Evolutionary conservation across 2,888 invertebrate species (phyloP), one percentile per base, ranked within the genome.

Genomic region (Bugulina stolonifera): DNA sequence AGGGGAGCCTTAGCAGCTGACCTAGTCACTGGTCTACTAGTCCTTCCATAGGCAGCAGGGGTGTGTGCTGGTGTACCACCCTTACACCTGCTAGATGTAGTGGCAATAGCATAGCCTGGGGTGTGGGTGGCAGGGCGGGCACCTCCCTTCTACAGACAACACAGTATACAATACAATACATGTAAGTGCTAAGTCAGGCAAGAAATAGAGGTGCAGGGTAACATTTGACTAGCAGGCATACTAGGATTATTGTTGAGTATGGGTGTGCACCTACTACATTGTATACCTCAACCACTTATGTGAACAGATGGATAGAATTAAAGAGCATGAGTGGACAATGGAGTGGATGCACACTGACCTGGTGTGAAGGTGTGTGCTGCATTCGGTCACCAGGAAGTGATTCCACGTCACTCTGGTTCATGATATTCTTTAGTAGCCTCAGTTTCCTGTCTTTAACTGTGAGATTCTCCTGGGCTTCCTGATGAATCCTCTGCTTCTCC

Each of bases 401-500:
- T 52, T 70, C 70, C 5, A 54, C 52, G 32, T 70, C 70, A 29
- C 70, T 70, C 18, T 76, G 76, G 72, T 81, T 80, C 35, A 83
- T 76, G 43, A 84, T 81, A 73, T 79, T 79, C 29, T 77, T 79
- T 73, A 84, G 76, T 75, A 80, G 76, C 70, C 79, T 79, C 70
- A 83, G 74, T 71, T 81, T 83, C 35, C 80, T 79, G 71, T 83
- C 80, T 72, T 80, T 80, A 71, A 79, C 78, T 70, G 76, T 75
- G 29, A 83, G 74, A 64, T 78, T 77, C 3, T 76, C 77, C 23
- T 76, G 77, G 27, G 78, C 76, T 58, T 82, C 79, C 10, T 76
- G 75, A 32, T 81, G 79, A 73, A 79, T 75, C 74, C 80, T 80
- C 25, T 77, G 74, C 69, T 76, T 77, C 34, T 81, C 78, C 72